Base-by-base conservation (phyloP, 2,888 invertebrate genomes). In the Linyphia triangularis region DNA sequence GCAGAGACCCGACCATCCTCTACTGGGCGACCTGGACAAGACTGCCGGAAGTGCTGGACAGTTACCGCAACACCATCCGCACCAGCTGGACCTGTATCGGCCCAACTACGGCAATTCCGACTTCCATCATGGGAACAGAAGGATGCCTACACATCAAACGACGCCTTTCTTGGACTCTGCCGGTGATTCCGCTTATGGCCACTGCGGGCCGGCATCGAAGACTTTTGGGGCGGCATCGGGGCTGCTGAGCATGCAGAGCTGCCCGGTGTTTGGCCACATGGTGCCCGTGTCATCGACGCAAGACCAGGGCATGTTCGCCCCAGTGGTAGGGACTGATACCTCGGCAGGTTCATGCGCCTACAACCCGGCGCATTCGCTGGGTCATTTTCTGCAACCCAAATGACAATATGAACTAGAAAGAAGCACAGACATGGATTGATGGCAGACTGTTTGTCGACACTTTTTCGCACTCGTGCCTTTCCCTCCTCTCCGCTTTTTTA, bases 221-320 rank as follows among this genome's bases (percentile, higher is more conserved):
- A 77, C 78, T 30, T 70, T 59, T 0, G 63, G 79, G 0, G 16
- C 89, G 2, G n/a, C 88, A 0, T 13, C 51, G 16, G 88, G 88
- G 33, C 77, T 89, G 4, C 22, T 90, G 51, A 65, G 88, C 26
- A 86, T 90, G 70, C 90, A 88, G 67, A 90, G 90, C 26, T 90
- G 90, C 19, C 85, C 90, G 1, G 88, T 90, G 7, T 90, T 90
- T 28, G 88, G 90, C 16, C 90, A 90, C 33, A 83, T 90, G 51
- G 88, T 88, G 0, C 84, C 90, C 0, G 84, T 89, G 19, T 79
- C 88, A 6, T 67, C 82, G 6, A 70, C 81, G 10, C 89, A 89
- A 33, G 89, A 86, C 4, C 86, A 89, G 26, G 51, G 69, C n/a
- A 82, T 89, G 89, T 89, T 89, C 26, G 63, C 83, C 7, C 37